phyloP scores from a whole-genome alignment of 2,888 invertebrate genomes.

The Scrobipalpa atriplicella region DNA sequence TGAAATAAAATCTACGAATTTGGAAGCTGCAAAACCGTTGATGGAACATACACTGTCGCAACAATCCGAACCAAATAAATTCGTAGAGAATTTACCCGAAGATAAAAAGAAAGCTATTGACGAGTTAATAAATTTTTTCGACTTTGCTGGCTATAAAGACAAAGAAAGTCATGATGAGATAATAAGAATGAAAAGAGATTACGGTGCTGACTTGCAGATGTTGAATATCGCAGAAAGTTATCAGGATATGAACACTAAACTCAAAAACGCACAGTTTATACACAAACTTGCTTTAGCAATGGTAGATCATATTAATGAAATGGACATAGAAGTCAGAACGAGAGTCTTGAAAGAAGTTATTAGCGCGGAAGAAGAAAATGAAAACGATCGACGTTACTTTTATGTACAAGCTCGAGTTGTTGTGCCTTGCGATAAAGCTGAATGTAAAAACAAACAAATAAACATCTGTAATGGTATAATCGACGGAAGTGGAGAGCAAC shows the following conservation, averaged over 20 bases:
- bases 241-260: constrained; percentile 55
- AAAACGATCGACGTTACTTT: constrained; percentile 53
- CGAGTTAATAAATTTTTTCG: constrained; percentile 69
- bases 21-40: background rate
- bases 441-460: constrained; percentile 55
- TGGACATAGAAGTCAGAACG: constrained; percentile 56
- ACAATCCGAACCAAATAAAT: background rate
- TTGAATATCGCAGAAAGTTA: constrained; percentile 55
- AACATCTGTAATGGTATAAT: constrained; percentile 81
- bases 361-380: constrained; percentile 63
- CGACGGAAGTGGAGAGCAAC: constrained; percentile 62
- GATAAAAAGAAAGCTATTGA: constrained; percentile 74
- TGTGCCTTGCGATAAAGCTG: constrained; percentile 56
- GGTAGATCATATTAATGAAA: constrained; percentile 65
- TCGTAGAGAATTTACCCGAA: constrained; percentile 45
- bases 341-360: constrained; percentile 57
- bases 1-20: background rate
- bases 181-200: constrained; percentile 59
- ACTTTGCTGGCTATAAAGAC: constrained; percentile 57
- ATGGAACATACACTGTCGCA: background rate
- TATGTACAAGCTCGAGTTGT: constrained; percentile 61
- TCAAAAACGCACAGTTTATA: constrained; percentile 57
- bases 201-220: constrained; percentile 54
- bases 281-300: constrained; percentile 56
- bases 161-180: constrained; percentile 38